A percentile compares a stretch with the other conserved stretches of the same genome.
These are phyloP conservation scores for Alcedo quadribrachys DNA, from an alignment of 2,797 vertebrate species.

Conservation along the genomic window DNA sequence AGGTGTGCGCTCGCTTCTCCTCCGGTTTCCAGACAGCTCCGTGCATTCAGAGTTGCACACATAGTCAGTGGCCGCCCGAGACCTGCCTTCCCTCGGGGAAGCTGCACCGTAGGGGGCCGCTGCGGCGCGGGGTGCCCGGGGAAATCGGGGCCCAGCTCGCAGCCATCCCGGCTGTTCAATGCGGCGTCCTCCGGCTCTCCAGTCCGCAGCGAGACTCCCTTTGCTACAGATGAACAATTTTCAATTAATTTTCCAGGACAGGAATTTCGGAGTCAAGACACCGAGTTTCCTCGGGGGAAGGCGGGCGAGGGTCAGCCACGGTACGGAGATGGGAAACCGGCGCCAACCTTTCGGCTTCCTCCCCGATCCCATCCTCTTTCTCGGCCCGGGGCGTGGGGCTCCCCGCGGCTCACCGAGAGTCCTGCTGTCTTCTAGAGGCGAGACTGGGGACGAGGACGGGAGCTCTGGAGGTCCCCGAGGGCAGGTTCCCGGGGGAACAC, in stretches of 20 bases:
- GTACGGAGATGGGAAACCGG: neutral
- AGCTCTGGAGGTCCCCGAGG: constrained; percentile 47
- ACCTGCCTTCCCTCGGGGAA: neutral
- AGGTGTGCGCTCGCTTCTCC: neutral
- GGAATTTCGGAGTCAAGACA: neutral
- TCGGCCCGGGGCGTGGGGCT: neutral
- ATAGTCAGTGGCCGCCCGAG: neutral
- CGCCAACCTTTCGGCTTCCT: neutral
- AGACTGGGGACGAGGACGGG: constrained; percentile 59
- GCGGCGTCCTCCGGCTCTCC: neutral
- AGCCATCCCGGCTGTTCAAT: neutral
- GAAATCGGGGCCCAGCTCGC: neutral
- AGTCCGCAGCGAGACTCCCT: neutral
- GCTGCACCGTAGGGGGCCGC: neutral
- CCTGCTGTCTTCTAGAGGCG: constrained; percentile 73
- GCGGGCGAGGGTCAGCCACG: neutral
- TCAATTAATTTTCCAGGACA: neutral
- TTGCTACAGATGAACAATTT: neutral
- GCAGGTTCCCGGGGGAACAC: neutral
- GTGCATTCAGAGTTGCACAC: neutral
- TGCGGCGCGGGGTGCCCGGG: neutral
- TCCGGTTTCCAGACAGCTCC: neutral
- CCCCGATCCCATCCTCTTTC: neutral
- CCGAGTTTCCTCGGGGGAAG: neutral
- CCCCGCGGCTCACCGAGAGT: constrained; percentile 57